Evolutionary conservation across 2,888 invertebrate genomes (phyloP), one percentile per base, ranked within the genome.

Genomic region (Podotricha telesiphe): DNA sequence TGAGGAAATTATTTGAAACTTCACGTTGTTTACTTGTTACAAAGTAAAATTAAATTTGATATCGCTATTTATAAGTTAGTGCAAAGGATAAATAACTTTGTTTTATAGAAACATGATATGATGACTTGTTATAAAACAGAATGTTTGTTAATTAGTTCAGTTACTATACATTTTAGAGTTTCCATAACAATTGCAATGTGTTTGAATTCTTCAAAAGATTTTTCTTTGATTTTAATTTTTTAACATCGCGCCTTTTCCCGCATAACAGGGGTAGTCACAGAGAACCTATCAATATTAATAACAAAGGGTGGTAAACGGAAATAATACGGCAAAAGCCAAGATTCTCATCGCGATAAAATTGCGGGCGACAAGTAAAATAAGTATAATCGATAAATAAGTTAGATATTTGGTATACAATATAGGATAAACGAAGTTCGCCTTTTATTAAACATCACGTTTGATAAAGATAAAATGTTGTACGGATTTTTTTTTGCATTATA

Each of bases 21-120:
- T 20, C 17, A 11, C 56, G 58, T n/a, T 62, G 53, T 65, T 58
- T 22, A 66, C 48, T 56, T 17, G 42, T 65, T 48, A 50, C 64
- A 45, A 65, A 51, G 65, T 68, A 68, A 62, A 68, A 68, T 65
- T 65, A 62, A 68, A 65, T 68, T 65, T 63, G 34, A 65, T 17
- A 53, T 15, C 51, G 42, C 15, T 62, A 62, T 51, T 42, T 51
- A 10, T 28, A 42, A 69, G 42, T 66, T 58, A 56, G 45, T 22
- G 42, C 40, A 63, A 47, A 51, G 50, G 65, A 34, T 69, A 66
- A 68, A 65, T 68, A 67, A 56, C 42, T 66, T 53, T 53, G 19
- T 19, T 37, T 55, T 37, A 59, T n/a, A 13, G 56, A 17, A 42
- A 56, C 10, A 47, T 17, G 37, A 17, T 6, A 11, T 15, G 55